Base-by-base conservation (phyloP, 1,140 invertebrate genomes). In the Nixonia krombeini region DNA sequence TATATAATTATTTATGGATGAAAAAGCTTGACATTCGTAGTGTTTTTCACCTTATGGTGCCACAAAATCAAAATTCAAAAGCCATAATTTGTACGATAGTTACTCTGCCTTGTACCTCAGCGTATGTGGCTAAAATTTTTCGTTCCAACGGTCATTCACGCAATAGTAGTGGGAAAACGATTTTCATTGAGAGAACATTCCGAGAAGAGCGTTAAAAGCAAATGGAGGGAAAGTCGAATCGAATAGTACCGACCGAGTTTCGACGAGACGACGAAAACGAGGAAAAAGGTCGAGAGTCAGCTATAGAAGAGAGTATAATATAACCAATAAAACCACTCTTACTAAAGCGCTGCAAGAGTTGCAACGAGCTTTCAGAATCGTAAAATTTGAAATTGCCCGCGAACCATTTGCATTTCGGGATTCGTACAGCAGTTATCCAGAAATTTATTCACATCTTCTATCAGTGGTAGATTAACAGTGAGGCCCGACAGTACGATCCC, bases 311-410 rank as follows among this genome's bases (percentile, higher is more conserved):
- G 42, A 23, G 16, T 40, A 56, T 61, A 64, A 56, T 70, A 57
- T 64, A 64, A 70, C 59, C 59, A 70, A 61, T 64, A 70, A 70
- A 64, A 61, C 52, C 40, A 46, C 58, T 57, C 47, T 52, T 51
- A 40, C 56, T 7, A 17, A 35, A 21, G 17, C 26, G 13, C 6
- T 35, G 37, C 33, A 15, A 33, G 42, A 42, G 46, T 63, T 31
- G 50, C 67, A 51, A 42, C 59, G 44, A 61, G 62, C 68, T 75
- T 74, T 76, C 38, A 69, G 64, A 76, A 73, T 73, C 73, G 67
- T 73, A 75, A 78, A 74, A 79, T 80, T 78, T 72, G 53, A 73
- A 79, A 80, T 76, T 75, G 62, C 69, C 70, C 62, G 45, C 41
- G 56, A 71, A 56, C 49, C 59, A 80, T 80, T 79, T 80, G 72